phyloP scores from a whole-genome alignment of 2,113 vertebrate genomes.

The Drymodes brunneopygia region DNA sequence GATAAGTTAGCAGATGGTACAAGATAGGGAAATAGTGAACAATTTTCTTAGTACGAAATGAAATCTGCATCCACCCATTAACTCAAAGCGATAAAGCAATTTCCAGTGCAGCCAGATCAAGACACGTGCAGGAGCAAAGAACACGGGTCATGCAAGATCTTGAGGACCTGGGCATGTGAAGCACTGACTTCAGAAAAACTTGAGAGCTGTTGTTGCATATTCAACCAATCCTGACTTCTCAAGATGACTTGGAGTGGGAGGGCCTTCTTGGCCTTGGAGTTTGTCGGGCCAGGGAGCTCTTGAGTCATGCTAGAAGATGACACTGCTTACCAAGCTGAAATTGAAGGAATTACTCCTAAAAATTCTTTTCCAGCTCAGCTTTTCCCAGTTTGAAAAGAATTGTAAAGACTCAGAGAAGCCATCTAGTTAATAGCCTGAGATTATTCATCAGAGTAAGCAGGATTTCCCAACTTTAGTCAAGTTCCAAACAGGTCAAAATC shows the following conservation, averaged over 20 bases:
- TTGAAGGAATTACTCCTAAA: neutral
- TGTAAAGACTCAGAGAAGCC: neutral
- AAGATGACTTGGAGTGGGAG: neutral
- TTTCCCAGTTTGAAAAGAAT: neutral
- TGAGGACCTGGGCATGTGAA: neutral
- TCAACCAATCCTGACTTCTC: neutral
- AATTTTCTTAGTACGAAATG: neutral
- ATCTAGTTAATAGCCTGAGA: neutral
- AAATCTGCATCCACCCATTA: neutral
- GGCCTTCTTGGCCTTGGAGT: neutral
- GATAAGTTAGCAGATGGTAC: neutral
- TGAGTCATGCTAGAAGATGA: neutral
- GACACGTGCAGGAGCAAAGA: neutral
- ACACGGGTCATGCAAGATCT: neutral
- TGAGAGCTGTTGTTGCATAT: neutral
- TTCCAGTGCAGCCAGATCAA: neutral
- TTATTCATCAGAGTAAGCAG: neutral
- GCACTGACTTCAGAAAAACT: neutral
- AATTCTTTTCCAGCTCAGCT: neutral
- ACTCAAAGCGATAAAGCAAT: accelerated
- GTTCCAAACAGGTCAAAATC: neutral
- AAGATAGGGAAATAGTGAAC: neutral
- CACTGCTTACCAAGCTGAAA: neutral
- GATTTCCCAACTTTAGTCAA: neutral
- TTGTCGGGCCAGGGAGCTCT: neutral